These are phyloP conservation scores for Achlya flavicornis DNA, from an alignment of 2,888 invertebrate genomes.

Conservation along the genomic window DNA sequence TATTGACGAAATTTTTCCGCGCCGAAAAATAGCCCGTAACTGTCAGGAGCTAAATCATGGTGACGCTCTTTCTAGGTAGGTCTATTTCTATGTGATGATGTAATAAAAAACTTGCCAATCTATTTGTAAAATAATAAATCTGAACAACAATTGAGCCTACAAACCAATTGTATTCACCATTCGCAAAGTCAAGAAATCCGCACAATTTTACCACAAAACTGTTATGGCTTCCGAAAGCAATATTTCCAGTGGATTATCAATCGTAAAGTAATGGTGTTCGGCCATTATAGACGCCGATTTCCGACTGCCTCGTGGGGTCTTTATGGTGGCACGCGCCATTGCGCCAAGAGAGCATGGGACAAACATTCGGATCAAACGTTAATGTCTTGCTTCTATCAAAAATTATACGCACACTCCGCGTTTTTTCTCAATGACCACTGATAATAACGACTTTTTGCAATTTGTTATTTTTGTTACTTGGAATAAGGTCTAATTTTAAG, in stretches of 20 bases:
- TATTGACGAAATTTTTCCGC: too few relatives aligned
- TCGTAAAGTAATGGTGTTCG: constrained; percentile 81
- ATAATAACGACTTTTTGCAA: neutral
- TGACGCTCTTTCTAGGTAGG: too few relatives aligned
- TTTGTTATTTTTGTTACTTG: neutral
- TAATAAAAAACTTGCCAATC: constrained; percentile 3
- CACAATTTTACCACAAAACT: constrained; percentile 82
- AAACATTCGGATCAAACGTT: constrained; percentile 49
- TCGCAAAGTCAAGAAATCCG: constrained; percentile 57
- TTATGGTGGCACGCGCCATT: constrained; percentile 81
- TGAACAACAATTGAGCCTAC: constrained; percentile 20
- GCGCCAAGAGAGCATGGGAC: constrained; percentile 59
- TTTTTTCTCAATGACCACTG: constrained; percentile 3
- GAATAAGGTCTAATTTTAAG: neutral
- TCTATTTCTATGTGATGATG: neutral
- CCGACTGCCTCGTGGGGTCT: constrained; percentile 73
- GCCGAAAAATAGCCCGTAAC: too few relatives aligned
- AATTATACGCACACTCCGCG: neutral
- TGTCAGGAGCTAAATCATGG: too few relatives aligned
- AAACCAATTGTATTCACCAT: constrained; percentile 32
- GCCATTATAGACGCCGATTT: constrained; percentile 82
- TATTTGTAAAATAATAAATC: neutral
- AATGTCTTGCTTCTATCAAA: constrained; percentile 39
- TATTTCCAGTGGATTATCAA: constrained; percentile 81
- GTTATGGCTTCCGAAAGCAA: constrained; percentile 80